Conservation (phyloP, 2,797 vertebrate species). For the Cyclopterus lumpus region DNA sequence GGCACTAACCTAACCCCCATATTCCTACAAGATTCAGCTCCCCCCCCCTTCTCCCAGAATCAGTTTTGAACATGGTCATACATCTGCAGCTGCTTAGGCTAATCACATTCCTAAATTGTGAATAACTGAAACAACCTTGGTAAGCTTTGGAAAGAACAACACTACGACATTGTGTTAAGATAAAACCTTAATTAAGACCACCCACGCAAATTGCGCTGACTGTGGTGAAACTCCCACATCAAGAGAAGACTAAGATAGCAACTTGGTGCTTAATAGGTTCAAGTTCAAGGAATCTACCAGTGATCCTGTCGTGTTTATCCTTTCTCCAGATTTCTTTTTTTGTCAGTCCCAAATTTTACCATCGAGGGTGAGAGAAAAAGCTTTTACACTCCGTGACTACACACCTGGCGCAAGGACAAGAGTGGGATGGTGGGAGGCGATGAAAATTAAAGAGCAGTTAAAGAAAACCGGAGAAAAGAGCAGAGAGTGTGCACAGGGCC, state of each 20-base stretch:
- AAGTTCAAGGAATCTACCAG: conserved; percentile 56
- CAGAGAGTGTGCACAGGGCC: conserved; percentile 74
- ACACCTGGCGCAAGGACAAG: conserved; percentile 77
- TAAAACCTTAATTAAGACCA: conserved; percentile 69
- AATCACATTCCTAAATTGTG: conserved; percentile 74
- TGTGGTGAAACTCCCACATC: conserved; percentile 35
- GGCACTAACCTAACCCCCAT: conserved; percentile 2
- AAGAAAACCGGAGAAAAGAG: conserved; percentile 75
- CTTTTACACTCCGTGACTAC: conserved; percentile 48
- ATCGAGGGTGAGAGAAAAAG: conserved; percentile 34
- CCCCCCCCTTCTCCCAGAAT: not conserved
- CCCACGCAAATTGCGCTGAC: conserved; percentile 45
- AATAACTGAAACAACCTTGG: conserved; percentile 67
- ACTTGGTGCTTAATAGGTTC: conserved; percentile 59
- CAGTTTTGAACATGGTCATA: conserved; percentile 33
- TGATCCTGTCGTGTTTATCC: conserved; percentile 50
- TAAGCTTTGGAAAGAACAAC: conserved; percentile 58
- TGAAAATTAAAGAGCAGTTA: conserved; percentile 76
- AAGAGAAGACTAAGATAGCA: conserved; percentile 52
- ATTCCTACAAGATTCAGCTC: conserved; percentile 15
- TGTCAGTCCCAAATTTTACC: conserved; percentile 58
- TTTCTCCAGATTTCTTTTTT: too few species aligned
- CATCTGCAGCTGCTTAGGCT: conserved; percentile 57
- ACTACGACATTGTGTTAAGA: conserved; percentile 42
- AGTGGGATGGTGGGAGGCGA: conserved; percentile 37